These are phyloP conservation scores for Campoletis sonorensis DNA, from an alignment of 1,140 invertebrate genomes.

Conservation along the genomic window DNA sequence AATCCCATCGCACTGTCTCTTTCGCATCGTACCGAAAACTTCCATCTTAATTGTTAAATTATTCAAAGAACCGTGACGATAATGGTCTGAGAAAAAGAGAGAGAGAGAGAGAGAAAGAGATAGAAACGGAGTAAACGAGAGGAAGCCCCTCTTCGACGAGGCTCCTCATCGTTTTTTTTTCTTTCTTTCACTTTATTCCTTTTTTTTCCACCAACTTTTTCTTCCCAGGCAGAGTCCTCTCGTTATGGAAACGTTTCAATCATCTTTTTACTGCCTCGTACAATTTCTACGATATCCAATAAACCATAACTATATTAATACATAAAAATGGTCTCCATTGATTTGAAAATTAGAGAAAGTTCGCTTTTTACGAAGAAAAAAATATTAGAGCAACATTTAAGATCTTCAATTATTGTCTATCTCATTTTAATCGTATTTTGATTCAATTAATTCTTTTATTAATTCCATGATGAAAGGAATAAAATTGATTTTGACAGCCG, in stretches of 20 bases:
- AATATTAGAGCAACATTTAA: no score
- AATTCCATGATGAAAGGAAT: no score
- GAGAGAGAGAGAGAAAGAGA: background rate
- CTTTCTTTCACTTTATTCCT: background rate
- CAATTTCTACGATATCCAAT: no score
- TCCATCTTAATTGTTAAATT: slow-evolving; percentile 67
- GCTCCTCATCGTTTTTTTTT: background rate
- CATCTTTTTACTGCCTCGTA: background rate
- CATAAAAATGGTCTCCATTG: no score
- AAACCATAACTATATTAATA: no score
- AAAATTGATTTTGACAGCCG: no score
- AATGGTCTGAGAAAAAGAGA: slow-evolving; percentile 54
- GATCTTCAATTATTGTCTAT: no score
- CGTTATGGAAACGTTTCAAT: background rate
- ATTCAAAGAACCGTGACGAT: slow-evolving; percentile 65
- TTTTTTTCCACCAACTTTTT: background rate
- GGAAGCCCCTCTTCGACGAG: slow-evolving; percentile 26
- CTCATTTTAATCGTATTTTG: no score
- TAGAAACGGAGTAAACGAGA: background rate
- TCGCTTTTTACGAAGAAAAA: no score
- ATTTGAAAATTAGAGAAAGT: no score
- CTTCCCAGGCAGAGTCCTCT: background rate
- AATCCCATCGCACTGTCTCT: slow-evolving; percentile 38
- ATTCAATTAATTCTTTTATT: no score
- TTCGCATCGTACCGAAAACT: slow-evolving; percentile 52